Evolutionary conservation across 2,113 vertebrate species (phyloP).

Genomic region (Corythoichthys haematopterus): DNA sequence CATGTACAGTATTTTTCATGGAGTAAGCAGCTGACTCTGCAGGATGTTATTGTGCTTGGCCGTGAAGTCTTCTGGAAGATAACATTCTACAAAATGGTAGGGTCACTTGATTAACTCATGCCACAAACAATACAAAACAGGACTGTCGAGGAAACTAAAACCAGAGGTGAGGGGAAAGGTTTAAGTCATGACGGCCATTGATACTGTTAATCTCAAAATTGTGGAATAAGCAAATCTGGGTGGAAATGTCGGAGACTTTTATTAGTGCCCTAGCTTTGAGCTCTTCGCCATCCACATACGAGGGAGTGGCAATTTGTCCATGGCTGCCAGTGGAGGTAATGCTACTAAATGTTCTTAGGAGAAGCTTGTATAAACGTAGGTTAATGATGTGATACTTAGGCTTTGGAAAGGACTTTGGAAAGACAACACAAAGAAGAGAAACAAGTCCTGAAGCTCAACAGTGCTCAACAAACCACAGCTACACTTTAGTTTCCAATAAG

Average conservation of each 20-base stretch:
- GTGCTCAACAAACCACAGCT: no score
- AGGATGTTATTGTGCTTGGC: conserved; percentile 7
- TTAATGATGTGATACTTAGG: no score
- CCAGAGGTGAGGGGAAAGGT: no score
- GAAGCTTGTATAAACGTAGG: no score
- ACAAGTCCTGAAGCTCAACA: no score
- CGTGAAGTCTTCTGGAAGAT: background rate
- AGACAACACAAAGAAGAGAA: no score
- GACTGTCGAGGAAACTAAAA: background rate
- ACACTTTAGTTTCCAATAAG: no score
- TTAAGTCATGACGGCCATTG: background rate
- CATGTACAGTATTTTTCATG: background rate
- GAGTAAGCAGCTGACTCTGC: background rate
- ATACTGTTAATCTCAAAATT: background rate
- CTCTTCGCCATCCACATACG: no score
- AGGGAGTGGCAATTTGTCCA: no score
- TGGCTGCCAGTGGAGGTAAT: no score
- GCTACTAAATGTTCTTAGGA: no score
- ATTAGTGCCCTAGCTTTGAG: background rate
- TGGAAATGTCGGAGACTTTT: background rate
- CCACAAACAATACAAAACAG: conserved; percentile 3
- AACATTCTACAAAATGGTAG: background rate
- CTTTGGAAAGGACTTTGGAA: no score
- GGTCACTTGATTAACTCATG: conserved; percentile 2
- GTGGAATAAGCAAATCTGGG: background rate